These are phyloP conservation scores for Apoda limacodes DNA, from an alignment of 2,888 invertebrate species.

Conservation along the genomic window DNA sequence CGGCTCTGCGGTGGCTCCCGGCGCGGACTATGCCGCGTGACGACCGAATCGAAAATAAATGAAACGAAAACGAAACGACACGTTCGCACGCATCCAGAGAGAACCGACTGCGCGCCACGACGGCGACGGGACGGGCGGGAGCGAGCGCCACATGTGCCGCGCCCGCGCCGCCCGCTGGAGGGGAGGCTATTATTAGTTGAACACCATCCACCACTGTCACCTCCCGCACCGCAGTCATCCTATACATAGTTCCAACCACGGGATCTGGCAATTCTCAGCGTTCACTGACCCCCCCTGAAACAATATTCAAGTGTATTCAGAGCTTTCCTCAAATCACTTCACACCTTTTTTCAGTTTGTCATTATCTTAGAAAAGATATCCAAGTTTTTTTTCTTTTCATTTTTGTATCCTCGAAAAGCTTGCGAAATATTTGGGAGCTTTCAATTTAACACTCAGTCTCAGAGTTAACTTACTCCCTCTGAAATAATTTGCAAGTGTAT, in stretches of 20 bases:
- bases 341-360: no score
- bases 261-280: slow-evolving; percentile 61
- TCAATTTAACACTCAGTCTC: no score
- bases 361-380: no score
- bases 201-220: slow-evolving; percentile 69
- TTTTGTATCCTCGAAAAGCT: no score
- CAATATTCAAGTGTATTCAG: slow-evolving; percentile 27
- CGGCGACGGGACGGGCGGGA: slow-evolving; percentile 39
- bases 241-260: slow-evolving; percentile 63
- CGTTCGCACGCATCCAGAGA: no score
- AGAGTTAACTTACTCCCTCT: no score
- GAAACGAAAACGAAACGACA: no score
- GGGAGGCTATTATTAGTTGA: slow-evolving; percentile 67
- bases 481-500: no score
- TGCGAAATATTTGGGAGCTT: no score
- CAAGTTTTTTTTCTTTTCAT: no score
- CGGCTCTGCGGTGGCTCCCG: slow-evolving; percentile 28
- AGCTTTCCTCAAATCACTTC: no score
- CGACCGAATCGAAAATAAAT: slow-evolving; percentile 66
- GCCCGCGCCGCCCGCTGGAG: slow-evolving; percentile 59
- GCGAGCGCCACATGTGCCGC: slow-evolving; percentile 63
- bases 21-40: slow-evolving; percentile 56
- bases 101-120: slow-evolving; percentile 44
- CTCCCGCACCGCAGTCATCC: slow-evolving; percentile 65
- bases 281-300: slow-evolving; percentile 62